Percentiles rank a stretch among this genome's conserved stretches.
Conservation (phyloP, 2,113 vertebrate genomes). For the Grallaria varia region DNA sequence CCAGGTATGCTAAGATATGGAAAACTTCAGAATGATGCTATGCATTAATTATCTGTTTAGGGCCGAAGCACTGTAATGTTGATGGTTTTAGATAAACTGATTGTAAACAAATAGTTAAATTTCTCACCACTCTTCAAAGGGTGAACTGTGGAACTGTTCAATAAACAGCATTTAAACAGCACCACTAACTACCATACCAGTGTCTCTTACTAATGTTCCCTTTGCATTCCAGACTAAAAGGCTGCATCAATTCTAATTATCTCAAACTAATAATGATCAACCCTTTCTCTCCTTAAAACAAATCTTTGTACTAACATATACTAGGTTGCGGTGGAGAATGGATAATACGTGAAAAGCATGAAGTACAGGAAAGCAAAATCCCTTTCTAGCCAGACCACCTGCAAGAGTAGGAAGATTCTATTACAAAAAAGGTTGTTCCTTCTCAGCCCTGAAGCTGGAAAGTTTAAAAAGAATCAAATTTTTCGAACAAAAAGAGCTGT, state of each 20-base stretch:
- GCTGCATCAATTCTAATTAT: neutral
- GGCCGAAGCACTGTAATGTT: neutral
- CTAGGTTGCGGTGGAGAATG: neutral
- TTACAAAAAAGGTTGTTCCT: neutral
- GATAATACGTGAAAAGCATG: neutral
- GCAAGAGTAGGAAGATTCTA: neutral
- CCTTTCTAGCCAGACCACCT: neutral
- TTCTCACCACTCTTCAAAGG: neutral
- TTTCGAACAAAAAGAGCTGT: neutral
- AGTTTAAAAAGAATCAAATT: accelerated
- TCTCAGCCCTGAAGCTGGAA: neutral
- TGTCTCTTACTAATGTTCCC: neutral
- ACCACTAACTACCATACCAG: neutral
- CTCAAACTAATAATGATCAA: neutral
- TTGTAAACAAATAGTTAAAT: neutral
- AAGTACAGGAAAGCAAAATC: neutral
- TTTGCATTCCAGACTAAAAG: neutral
- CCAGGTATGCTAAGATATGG: neutral
- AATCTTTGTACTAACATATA: neutral
- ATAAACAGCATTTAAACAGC: neutral
- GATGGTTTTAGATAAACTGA: neutral
- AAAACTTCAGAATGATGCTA: neutral
- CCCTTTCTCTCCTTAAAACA: neutral
- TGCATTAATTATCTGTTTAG: neutral
- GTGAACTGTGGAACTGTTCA: neutral